Evolutionary conservation across 1,140 invertebrate genomes (phyloP).

Genomic region (Macrotrachela quadricornifera): DNA sequence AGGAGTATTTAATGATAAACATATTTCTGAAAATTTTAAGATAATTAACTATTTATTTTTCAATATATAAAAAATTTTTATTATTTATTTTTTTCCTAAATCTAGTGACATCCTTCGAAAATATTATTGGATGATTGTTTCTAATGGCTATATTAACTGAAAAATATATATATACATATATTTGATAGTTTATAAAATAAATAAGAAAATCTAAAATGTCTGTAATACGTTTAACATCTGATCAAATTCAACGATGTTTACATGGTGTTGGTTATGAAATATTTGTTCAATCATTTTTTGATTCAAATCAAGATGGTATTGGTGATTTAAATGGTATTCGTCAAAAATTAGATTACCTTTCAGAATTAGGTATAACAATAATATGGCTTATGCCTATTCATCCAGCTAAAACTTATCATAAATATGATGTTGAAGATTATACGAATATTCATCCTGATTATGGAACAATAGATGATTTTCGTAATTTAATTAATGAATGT

Average conservation of each 20-base stretch:
- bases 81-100: too few relatives aligned
- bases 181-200: too few relatives aligned
- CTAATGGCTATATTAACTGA: too few relatives aligned
- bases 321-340: conserved; percentile 47
- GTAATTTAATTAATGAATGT: conserved; percentile 30
- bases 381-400: conserved; percentile 35
- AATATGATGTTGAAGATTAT: conserved; percentile 47
- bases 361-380: conserved; percentile 39
- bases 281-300: conserved; percentile 50
- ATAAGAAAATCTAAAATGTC: too few relatives aligned
- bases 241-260: conserved; percentile 43
- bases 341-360: conserved; percentile 37
- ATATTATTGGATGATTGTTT: too few relatives aligned
- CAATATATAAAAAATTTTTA: too few relatives aligned
- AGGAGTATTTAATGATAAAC: too few relatives aligned
- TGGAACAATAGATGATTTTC: conserved; percentile 47
- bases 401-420: conserved; percentile 31
- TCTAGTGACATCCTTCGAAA: too few relatives aligned
- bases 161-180: too few relatives aligned
- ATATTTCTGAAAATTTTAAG: too few relatives aligned
- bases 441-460: conserved; percentile 42
- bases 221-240: too few relatives aligned
- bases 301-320: conserved; percentile 48
- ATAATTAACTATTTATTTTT: too few relatives aligned
- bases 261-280: conserved; percentile 49